Percentiles rank a stretch among this genome's conserved stretches.
phyloP scores from a whole-genome alignment of 2,113 vertebrate genomes.

The Chamaetylas fuelleborni region DNA sequence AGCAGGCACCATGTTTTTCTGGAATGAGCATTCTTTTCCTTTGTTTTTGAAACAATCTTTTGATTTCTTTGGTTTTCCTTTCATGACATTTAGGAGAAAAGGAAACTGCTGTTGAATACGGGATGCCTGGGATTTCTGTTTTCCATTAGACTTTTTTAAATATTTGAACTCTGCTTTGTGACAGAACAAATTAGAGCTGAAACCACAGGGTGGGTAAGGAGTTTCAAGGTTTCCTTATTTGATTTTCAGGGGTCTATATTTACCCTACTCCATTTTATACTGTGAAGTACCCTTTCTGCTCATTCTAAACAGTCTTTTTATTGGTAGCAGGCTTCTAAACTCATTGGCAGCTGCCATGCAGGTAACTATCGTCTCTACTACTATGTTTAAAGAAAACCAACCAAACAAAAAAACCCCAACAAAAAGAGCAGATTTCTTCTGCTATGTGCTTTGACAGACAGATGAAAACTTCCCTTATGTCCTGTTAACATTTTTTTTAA shows the following conservation, averaged over 20 bases:
- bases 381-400: neutral
- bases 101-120: constrained; percentile 40
- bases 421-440: neutral
- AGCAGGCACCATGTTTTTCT: constrained; percentile 19
- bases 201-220: constrained; percentile 18
- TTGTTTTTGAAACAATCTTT: constrained; percentile 58
- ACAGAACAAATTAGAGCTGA: constrained; percentile 52
- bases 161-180: constrained; percentile 59
- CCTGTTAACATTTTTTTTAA: neutral
- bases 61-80: constrained; percentile 57
- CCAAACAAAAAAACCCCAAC: neutral
- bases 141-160: constrained; percentile 47
- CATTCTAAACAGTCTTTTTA: neutral
- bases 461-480: neutral
- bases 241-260: constrained; percentile 55
- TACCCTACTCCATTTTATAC: neutral
- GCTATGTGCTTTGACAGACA: neutral
- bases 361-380: neutral
- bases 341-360: neutral
- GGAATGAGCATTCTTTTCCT: constrained; percentile 46
- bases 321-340: neutral
- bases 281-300: constrained; percentile 20
- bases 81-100: constrained; percentile 52
- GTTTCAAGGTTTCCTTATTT: constrained; percentile 54
- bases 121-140: constrained; percentile 61